Percentiles rank a stretch among this genome's conserved stretches.
Conservation (phyloP, 2,797 vertebrate genomes). For the Lepidocolaptes lacrymiger region DNA sequence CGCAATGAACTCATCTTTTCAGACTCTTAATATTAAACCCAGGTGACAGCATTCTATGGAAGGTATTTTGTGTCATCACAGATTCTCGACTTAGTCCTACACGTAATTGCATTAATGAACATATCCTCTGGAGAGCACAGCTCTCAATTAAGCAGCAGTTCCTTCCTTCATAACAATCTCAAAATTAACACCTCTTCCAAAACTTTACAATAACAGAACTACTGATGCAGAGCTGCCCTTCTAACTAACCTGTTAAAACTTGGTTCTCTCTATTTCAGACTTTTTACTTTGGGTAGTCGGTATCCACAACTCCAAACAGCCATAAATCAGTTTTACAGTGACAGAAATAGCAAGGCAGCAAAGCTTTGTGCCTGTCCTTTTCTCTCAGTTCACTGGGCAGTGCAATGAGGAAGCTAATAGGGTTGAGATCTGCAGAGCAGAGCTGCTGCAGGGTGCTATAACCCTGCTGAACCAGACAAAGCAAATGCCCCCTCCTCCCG, state of each 20-base stretch:
- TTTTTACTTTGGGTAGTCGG: neutral
- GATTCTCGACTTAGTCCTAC: neutral
- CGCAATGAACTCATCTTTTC: neutral
- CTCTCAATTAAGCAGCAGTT: neutral
- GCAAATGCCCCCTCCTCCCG: neutral
- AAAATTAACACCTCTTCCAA: neutral
- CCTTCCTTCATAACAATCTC: neutral
- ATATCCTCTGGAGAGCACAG: neutral
- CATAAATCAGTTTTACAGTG: neutral
- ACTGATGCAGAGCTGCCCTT: neutral
- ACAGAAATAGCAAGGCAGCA: conserved; percentile 18
- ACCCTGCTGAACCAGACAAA: neutral
- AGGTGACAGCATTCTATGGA: neutral
- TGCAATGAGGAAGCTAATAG: neutral
- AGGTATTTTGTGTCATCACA: neutral
- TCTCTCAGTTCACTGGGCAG: neutral
- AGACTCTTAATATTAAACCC: neutral
- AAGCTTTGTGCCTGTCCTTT: neutral
- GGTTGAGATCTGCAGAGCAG: neutral
- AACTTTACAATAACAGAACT: neutral
- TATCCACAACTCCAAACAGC: neutral
- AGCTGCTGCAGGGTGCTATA: neutral
- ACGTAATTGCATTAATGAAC: neutral
- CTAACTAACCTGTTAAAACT: neutral
- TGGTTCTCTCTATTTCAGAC: neutral